Percentiles rank a stretch among this genome's conserved stretches.
These are phyloP conservation scores for Pollimyrus isidori DNA, from an alignment of 2,113 vertebrate species.

Conservation along the genomic window DNA sequence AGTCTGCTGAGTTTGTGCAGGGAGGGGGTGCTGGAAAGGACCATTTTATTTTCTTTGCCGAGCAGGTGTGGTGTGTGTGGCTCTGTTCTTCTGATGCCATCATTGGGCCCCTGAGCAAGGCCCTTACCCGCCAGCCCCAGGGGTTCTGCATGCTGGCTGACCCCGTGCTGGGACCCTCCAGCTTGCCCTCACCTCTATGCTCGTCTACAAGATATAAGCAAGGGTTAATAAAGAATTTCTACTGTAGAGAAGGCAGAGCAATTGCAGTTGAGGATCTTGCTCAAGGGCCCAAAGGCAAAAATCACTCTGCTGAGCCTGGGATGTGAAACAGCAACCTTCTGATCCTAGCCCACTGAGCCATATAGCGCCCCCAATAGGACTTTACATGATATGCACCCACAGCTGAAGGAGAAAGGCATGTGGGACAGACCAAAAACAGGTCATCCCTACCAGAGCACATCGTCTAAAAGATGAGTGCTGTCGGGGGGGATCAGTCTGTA, in stretches of 20 bases:
- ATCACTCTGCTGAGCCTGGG: background rate
- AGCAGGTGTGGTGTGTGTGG: background rate
- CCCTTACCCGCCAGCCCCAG: background rate
- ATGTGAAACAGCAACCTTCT: background rate
- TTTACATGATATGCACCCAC: background rate
- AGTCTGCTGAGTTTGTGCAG: too few relatives aligned
- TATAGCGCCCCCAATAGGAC: background rate
- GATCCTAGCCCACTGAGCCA: background rate
- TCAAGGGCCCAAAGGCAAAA: background rate
- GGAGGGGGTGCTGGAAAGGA: too few relatives aligned
- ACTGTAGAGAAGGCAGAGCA: background rate
- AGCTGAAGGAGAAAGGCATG: background rate
- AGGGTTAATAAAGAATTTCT: background rate
- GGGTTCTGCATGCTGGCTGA: background rate
- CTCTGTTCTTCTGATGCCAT: background rate
- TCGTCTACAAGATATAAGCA: background rate
- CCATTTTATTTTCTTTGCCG: background rate
- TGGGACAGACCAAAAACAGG: background rate
- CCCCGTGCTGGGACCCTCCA: background rate
- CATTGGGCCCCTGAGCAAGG: background rate
- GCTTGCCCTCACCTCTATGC: background rate
- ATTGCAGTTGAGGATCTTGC: background rate
- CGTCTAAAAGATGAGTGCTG: background rate
- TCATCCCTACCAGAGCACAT: background rate
- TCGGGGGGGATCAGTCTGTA: background rate